Percentiles rank a stretch among this genome's conserved stretches.
Conservation (phyloP, 2,113 vertebrate genomes). For the Odocoileus virginianus region DNA sequence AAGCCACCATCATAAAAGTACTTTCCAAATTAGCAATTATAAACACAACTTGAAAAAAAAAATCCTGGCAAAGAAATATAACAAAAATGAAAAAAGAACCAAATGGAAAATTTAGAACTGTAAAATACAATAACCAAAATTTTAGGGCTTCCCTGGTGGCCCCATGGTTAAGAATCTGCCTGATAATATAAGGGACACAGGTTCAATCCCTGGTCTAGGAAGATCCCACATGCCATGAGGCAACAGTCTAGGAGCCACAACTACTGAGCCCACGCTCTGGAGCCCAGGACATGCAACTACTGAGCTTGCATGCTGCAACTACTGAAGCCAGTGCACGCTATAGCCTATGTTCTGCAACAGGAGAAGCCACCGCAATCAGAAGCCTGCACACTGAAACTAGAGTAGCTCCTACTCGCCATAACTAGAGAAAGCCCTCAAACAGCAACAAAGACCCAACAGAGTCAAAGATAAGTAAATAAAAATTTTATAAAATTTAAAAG, state of each 20-base stretch:
- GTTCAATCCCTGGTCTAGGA: background rate
- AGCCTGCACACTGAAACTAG: background rate
- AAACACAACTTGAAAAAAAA: background rate
- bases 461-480: background rate
- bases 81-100: background rate
- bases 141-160: background rate
- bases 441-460: background rate
- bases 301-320: background rate
- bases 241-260: background rate
- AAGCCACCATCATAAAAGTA: background rate
- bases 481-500: background rate
- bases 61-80: background rate
- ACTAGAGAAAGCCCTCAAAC: background rate
- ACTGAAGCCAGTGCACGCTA: background rate
- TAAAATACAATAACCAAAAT: conserved; percentile 1
- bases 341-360: background rate
- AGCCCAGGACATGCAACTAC: background rate
- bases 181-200: background rate
- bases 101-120: conserved; percentile 3
- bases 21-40: background rate
- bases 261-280: background rate
- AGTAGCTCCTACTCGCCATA: background rate
- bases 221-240: background rate
- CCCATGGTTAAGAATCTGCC: background rate
- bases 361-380: fast-evolving